These are phyloP conservation scores for Cynopterus brachyotis DNA, from an alignment of 2,113 vertebrate genomes.

Conservation along the genomic window DNA sequence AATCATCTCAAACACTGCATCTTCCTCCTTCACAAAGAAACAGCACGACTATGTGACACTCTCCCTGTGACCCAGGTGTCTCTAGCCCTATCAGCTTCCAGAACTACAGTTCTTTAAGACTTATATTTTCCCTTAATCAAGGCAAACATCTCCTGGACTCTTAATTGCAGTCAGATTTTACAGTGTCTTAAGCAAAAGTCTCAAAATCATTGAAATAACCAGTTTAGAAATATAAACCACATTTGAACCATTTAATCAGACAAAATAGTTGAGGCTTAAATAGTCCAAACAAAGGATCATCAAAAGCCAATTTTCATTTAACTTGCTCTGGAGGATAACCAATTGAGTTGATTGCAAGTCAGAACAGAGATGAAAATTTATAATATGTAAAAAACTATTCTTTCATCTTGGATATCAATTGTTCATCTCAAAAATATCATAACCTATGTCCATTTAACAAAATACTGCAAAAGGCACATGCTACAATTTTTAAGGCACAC, in stretches of 20 bases:
- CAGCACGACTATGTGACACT: background rate
- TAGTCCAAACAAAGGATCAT: background rate
- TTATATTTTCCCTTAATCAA: background rate
- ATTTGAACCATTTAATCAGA: constrained; percentile 13
- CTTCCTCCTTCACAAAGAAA: background rate
- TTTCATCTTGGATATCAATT: background rate
- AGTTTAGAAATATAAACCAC: constrained; percentile 6
- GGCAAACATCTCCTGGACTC: background rate
- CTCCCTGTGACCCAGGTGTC: background rate
- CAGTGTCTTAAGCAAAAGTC: background rate
- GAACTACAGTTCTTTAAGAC: background rate
- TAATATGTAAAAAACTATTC: background rate
- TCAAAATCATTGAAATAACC: background rate
- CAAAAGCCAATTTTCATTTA: constrained; percentile 35
- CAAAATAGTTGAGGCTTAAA: background rate
- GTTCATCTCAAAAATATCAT: background rate
- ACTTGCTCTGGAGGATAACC: background rate
- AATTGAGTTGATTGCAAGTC: background rate
- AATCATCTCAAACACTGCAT: background rate
- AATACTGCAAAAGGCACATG: background rate
- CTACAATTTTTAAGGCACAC: background rate
- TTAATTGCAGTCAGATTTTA: background rate
- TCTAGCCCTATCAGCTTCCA: background rate
- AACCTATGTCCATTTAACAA: background rate
- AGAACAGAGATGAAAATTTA: background rate